Evolutionary conservation across 2,113 vertebrate species (phyloP), one percentile per base, ranked within the genome.

Genomic region (Etia nguti): DNA sequence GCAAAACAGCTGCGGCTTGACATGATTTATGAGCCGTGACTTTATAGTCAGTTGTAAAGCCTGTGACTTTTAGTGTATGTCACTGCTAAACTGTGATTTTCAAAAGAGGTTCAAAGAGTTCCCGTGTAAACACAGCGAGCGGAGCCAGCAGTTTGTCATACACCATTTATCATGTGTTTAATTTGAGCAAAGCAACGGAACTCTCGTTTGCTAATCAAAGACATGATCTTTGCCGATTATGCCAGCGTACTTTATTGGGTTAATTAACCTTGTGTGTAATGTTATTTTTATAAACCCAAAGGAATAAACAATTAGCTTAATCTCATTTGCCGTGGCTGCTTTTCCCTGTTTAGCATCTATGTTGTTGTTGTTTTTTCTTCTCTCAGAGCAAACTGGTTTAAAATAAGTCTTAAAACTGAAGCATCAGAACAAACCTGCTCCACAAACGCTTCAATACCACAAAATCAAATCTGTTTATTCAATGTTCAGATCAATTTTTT

Each of bases 1-100:
- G 81, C 81, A 56, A 91, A 93, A 87, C 93, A 94, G 93, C 93
- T 94, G 93, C 89, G 41, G 84, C 12, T 16, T 88, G 92, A 90
- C 92, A 81, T 93, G 93, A 95, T 95, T 92, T 92, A 95, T 94
- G 93, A 93, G 92, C 90, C 50, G 7, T 87, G 90, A 89, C 91
- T 93, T 94, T 92, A 94, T 85, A 90, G 93, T 93, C 93, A 85
- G 89, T 87, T 91, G 92, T 95, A 94, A 94, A 94, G 89, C 84
- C 77, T 20, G 52, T 88, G 90, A 93, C 88, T 94, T 94, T 90
- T 83, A 88, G 87, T 90, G 87, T 90, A 87, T 89, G 90, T 88
- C 89, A 88, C 29, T 38, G 86, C 85, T 90, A 77, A 89, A 93
- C 59, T 84, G 85, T 65, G 83, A 88, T 90, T 92, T 89, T 87